These are phyloP conservation scores for Ceratosolen solmsi DNA, from an alignment of 1,140 invertebrate species.

Conservation along the genomic window DNA sequence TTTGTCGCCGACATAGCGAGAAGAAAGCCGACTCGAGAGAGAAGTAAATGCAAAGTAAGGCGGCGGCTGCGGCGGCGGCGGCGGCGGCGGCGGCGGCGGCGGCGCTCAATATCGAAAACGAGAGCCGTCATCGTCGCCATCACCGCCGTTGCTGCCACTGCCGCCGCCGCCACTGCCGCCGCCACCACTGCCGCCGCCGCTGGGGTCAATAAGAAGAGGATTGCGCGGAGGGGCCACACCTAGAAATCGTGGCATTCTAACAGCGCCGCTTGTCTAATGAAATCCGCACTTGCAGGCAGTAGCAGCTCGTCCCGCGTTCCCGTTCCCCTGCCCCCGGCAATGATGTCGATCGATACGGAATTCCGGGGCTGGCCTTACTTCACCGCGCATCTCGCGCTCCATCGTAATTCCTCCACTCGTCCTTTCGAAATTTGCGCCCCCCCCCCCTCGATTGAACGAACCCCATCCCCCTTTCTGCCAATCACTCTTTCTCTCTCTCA, in stretches of 20 bases:
- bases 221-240: slow-evolving; percentile 55
- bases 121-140: too few relatives aligned
- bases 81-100: too few relatives aligned
- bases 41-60: slow-evolving; percentile 35
- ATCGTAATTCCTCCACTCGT: neutral
- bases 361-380: slow-evolving; percentile 16
- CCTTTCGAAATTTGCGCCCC: neutral
- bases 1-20: too few relatives aligned
- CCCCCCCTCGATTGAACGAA: neutral
- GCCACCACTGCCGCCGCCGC: neutral
- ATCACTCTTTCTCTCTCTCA: too few relatives aligned
- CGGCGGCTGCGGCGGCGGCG: too few relatives aligned
- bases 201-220: slow-evolving; percentile 48
- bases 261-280: slow-evolving; percentile 54
- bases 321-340: neutral
- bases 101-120: slow-evolving; percentile 3
- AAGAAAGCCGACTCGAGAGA: neutral
- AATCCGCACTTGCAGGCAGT: slow-evolving; percentile 31
- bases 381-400: neutral
- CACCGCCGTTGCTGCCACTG: too few relatives aligned
- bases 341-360: slow-evolving; percentile 44
- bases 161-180: neutral
- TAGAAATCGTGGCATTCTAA: slow-evolving; percentile 63
- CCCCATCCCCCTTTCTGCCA: neutral
- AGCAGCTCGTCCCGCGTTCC: neutral